Base-by-base conservation (phyloP, 2,113 vertebrate species). In the Columba livia region DNA sequence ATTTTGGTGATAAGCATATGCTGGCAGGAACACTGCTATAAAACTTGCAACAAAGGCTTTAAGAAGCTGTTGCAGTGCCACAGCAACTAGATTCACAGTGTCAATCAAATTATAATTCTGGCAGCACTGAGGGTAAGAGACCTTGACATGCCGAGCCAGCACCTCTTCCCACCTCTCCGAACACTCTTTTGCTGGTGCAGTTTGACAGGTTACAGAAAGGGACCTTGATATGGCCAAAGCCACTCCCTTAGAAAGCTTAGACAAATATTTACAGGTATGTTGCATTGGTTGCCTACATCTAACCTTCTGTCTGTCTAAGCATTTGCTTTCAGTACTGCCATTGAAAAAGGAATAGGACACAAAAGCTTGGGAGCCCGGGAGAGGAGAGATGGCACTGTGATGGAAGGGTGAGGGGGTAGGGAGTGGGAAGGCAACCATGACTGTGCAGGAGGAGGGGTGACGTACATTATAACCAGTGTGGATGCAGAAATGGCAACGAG, bases 341-440 rank as follows among this genome's bases (percentile, higher is more conserved):
- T 21, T 0, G 0, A 83, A 16, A 9, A n/a, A 47, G 19, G 58
- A 56, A 8, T 1, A 16, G 2, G 20, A 38, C 44, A 18, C 0
- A 1, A 65, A 77, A 72, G 5, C 6, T 38, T 23, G 24, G 32
- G 23, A 77, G 17, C 17, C 51, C 42, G 29, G 28, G 32, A 15
- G 25, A 32, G 66, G 53, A 61, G 40, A 34, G 53, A 16, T 8
- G 34, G 8, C 28, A 20, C 20, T 44, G 28, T 2, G 42, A 31
- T 32, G 74, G 15, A 78, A 26, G 11, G 11, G 15, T 6, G 17
- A 72, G 16, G 44, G 23, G 23, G 25, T 23, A 42, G 24, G 34
- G n/a, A 15, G 36, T 0, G 0, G 71, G 38, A 90, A 40, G 34
- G 66, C 36, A 47, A 5, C 18, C 0, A 0, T 2, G 58, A 32